Percentiles rank a stretch among this genome's conserved stretches.
Conservation (phyloP, 2,797 vertebrate species). For the Poeciliopsis paucimaculata region DNA sequence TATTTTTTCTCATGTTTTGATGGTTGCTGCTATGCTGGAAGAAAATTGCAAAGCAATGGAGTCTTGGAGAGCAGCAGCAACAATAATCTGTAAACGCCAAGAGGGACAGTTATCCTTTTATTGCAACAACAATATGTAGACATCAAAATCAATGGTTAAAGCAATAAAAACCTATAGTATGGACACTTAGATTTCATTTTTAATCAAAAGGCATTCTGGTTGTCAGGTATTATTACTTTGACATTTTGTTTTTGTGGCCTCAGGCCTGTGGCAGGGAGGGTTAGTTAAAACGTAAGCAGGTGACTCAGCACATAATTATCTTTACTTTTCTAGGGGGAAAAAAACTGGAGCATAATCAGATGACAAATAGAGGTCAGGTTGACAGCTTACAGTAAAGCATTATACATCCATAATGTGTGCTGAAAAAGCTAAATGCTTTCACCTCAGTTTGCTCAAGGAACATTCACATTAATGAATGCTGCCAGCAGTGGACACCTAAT, state of each 20-base stretch:
- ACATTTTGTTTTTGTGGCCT: constrained; percentile 41
- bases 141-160: constrained; percentile 7
- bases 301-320: constrained; percentile 56
- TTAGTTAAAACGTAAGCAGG: constrained; percentile 49
- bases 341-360: constrained; percentile 51
- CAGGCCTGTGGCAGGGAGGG: constrained; percentile 38
- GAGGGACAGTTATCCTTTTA: constrained; percentile 2
- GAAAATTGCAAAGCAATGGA: neutral
- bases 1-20: neutral
- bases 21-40: neutral
- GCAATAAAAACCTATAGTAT: neutral
- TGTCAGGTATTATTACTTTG: constrained; percentile 31
- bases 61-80: neutral
- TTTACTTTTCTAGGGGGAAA: constrained; percentile 71
- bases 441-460: constrained; percentile 46
- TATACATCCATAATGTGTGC: constrained; percentile 33
- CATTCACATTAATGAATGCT: constrained; percentile 50
- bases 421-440: constrained; percentile 44
- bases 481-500: constrained; percentile 53
- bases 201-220: constrained; percentile 2
- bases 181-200: neutral
- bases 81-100: neutral
- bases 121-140: constrained; percentile 1
- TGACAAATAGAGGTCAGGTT: constrained; percentile 49
- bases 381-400: constrained; percentile 26